Evolutionary conservation across 2,797 vertebrate species (phyloP).

Genomic region (Schizopygopsis pylzovi): DNA sequence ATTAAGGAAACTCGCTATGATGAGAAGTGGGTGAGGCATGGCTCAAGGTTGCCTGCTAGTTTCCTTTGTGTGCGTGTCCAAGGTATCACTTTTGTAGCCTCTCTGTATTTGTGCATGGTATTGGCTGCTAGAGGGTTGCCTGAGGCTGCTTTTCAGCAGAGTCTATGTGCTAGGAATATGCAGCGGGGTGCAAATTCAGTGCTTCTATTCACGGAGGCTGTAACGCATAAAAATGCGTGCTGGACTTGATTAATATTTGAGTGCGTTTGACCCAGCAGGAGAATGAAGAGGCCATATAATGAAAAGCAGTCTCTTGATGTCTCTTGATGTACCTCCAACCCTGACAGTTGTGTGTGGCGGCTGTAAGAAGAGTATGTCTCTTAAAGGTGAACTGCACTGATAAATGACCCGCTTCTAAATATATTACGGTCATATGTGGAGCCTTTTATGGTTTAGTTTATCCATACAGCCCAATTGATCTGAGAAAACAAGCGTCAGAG

Average conservation of each 20-base stretch:
- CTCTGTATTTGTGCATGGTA: constrained; percentile 47
- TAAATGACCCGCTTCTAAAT: constrained; percentile 46
- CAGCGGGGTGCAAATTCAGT: constrained; percentile 49
- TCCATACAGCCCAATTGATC: background rate
- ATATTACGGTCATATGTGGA: constrained; percentile 19
- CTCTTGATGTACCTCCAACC: constrained; percentile 49
- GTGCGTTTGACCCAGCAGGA: constrained; percentile 17
- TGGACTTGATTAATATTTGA: constrained; percentile 57
- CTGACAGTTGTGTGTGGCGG: constrained; percentile 7
- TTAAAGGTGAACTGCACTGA: constrained; percentile 38
- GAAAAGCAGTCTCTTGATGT: constrained; percentile 47
- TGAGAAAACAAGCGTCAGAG: constrained; percentile 4
- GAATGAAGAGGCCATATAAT: constrained; percentile 43
- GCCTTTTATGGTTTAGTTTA: constrained; percentile 38
- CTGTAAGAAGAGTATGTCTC: constrained; percentile 20
- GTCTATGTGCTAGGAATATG: constrained; percentile 61
- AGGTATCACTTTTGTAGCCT: constrained; percentile 54
- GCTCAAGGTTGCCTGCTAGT: constrained; percentile 52
- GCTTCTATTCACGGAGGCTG: constrained; percentile 41
- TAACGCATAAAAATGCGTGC: constrained; percentile 51
- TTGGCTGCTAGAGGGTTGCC: constrained; percentile 67
- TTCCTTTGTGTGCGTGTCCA: constrained; percentile 43
- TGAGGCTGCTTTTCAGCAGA: constrained; percentile 61
- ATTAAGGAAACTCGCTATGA: constrained; percentile 46
- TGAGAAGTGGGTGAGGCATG: constrained; percentile 54